These are phyloP conservation scores for Leptura quadrifasciata DNA, from an alignment of 2,888 invertebrate species.

Conservation along the genomic window DNA sequence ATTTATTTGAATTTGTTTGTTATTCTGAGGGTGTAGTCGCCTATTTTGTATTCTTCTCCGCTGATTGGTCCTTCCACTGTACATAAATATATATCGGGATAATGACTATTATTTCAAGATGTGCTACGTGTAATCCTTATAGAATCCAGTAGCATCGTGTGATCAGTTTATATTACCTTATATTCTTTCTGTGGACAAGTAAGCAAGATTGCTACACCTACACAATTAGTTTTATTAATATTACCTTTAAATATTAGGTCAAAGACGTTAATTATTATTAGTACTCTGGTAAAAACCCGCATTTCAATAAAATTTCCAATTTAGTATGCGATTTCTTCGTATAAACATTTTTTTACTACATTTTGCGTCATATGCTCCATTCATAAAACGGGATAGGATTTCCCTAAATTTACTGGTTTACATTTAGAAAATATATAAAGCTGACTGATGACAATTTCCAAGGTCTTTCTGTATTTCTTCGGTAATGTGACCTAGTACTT, in stretches of 20 bases:
- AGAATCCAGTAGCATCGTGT: no score
- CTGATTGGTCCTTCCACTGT: no score
- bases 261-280: background rate
- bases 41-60: no score
- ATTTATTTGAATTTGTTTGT: no score
- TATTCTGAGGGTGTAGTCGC: no score
- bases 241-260: background rate
- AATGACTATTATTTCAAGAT: no score
- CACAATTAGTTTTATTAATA: background rate
- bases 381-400: constrained; percentile 7
- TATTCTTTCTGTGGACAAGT: background rate
- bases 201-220: background rate
- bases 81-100: no score
- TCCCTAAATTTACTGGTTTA: constrained; percentile 3
- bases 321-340: background rate
- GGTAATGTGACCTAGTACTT: no score
- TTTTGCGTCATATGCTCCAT: constrained; percentile 5
- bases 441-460: background rate
- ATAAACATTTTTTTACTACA: constrained; percentile 13
- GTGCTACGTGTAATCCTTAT: no score
- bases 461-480: background rate
- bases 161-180: no score
- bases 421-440: background rate
- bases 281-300: constrained; percentile 16
- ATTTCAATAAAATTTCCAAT: background rate